Evolutionary conservation across 2,113 vertebrate genomes (phyloP).

Genomic region (Beaufortia kweichowensis): DNA sequence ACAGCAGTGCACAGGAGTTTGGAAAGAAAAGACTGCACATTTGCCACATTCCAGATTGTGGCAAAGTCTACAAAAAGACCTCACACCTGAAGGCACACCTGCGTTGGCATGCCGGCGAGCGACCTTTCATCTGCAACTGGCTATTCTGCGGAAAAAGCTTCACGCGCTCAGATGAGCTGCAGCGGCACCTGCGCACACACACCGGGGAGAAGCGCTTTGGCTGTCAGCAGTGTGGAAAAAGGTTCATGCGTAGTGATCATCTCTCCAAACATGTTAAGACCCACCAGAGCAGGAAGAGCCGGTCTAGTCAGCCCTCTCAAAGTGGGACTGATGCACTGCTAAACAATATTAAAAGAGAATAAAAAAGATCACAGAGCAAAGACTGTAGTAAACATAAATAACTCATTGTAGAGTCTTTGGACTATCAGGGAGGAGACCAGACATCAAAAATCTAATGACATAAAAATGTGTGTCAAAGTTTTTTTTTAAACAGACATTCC

Average conservation of each 20-base stretch:
- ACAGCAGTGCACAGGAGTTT: conserved; percentile 67
- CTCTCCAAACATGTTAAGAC: conserved; percentile 86
- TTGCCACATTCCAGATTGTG: conserved; percentile 84
- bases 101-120: conserved; percentile 85
- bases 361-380: conserved; percentile 5
- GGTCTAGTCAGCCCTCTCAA: conserved; percentile 62
- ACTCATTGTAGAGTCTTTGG: neutral
- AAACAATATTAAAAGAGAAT: conserved; percentile 79
- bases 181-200: conserved; percentile 85
- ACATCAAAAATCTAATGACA: neutral
- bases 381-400: conserved; percentile 1
- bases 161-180: conserved; percentile 84
- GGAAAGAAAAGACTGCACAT: conserved; percentile 84
- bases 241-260: conserved; percentile 86
- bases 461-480: neutral
- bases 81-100: conserved; percentile 88
- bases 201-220: conserved; percentile 85
- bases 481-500: conserved; percentile 12
- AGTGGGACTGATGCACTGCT: conserved; percentile 66
- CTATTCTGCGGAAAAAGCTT: conserved; percentile 87
- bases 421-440: neutral
- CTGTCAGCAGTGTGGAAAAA: conserved; percentile 83
- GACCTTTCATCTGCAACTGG: conserved; percentile 87
- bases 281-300: conserved; percentile 79
- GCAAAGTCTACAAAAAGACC: conserved; percentile 86